Percentiles rank a stretch among this genome's conserved stretches.
These are phyloP conservation scores for Zonitis immaculata DNA, from an alignment of 2,888 invertebrate genomes.

Conservation along the genomic window DNA sequence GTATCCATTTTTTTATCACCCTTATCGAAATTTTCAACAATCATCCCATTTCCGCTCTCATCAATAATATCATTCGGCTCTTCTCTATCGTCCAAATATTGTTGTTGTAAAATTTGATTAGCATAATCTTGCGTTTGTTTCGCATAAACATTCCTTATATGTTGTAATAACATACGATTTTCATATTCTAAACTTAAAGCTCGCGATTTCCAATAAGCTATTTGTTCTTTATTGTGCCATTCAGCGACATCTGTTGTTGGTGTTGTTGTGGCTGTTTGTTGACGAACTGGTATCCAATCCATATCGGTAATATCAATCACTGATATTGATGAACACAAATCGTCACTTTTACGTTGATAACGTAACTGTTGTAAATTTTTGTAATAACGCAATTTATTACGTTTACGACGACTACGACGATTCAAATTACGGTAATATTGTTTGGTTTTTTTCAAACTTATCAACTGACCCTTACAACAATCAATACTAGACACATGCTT, in stretches of 20 bases:
- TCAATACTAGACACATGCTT: not conserved
- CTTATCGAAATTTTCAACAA: conserved; percentile 11
- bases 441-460: not conserved
- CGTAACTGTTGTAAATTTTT: conserved; percentile 24
- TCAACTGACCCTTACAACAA: not conserved
- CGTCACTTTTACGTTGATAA: conserved; percentile 26
- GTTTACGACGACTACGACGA: conserved; percentile 24
- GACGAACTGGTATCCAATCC: conserved; percentile 21
- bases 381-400: conserved; percentile 30
- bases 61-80: too few relatives aligned
- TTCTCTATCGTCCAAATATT: too few relatives aligned
- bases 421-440: not conserved
- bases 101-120: conserved; percentile 2
- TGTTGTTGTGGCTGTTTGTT: too few relatives aligned
- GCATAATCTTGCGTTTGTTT: conserved; percentile 31
- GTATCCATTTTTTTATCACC: conserved; percentile 30
- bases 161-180: conserved; percentile 54
- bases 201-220: conserved; percentile 59
- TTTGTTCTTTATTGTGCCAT: conserved; percentile 56
- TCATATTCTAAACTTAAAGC: conserved; percentile 56
- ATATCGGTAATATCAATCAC: conserved; percentile 36
- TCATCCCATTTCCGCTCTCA: conserved; percentile 10
- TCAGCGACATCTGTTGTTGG: conserved; percentile 36
- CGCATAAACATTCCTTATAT: conserved; percentile 46
- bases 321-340: conserved; percentile 33